Percentiles rank a stretch among this genome's conserved stretches.
Conservation (phyloP, 2,797 vertebrate genomes). For the Neosalanx taihuensis region DNA sequence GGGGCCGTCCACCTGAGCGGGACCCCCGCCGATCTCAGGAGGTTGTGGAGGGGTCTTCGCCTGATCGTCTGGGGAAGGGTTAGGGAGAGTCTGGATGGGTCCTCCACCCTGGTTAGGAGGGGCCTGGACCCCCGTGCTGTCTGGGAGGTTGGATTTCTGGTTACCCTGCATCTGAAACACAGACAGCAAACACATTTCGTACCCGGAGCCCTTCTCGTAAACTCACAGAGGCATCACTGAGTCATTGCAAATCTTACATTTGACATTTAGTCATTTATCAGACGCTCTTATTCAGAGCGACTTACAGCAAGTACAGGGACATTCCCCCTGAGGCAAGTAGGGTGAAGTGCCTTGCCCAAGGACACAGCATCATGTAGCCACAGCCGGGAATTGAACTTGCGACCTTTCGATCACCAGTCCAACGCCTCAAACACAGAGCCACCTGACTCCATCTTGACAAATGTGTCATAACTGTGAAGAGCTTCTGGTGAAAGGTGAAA, state of each 20-base stretch:
- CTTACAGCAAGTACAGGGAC: too few species aligned
- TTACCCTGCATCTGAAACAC: slow-evolving; percentile 42
- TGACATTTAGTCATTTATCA: too few species aligned
- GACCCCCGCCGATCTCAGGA: slow-evolving; percentile 11
- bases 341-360: too few species aligned
- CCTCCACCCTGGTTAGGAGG: slow-evolving; percentile 16
- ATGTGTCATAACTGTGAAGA: background rate
- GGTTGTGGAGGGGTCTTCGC: background rate
- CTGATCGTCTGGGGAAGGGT: slow-evolving; percentile 16
- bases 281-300: too few species aligned
- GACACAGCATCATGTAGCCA: too few species aligned
- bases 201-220: background rate
- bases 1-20: slow-evolving; percentile 26
- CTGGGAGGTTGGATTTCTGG: slow-evolving; percentile 56
- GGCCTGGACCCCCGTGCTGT: slow-evolving; percentile 60
- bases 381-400: too few species aligned
- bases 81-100: slow-evolving; percentile 10
- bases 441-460: too few species aligned
- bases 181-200: background rate
- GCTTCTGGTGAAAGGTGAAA: too few species aligned
- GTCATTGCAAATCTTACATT: too few species aligned
- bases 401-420: too few species aligned
- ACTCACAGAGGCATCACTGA: background rate
- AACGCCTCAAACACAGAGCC: too few species aligned
- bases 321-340: too few species aligned